phyloP scores from a whole-genome alignment of 2,797 vertebrate genomes.

The Gobio occitaniae region DNA sequence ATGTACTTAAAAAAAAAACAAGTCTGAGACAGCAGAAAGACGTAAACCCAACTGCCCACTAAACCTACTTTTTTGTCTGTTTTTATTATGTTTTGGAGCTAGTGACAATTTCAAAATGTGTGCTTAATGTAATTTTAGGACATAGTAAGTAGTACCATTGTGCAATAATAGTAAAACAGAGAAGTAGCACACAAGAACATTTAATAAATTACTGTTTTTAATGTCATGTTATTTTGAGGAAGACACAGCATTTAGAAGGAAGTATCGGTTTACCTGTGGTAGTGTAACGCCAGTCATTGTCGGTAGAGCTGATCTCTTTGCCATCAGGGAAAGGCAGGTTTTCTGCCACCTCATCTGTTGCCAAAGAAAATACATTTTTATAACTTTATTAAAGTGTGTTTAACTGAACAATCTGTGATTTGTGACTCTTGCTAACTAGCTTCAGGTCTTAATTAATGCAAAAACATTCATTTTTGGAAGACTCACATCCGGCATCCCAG shows the following conservation, averaged over 20 bases:
- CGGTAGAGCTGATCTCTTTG: conserved; percentile 71
- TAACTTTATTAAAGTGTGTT: background rate
- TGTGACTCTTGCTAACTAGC: background rate
- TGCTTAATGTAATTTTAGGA: background rate
- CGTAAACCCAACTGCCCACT: background rate
- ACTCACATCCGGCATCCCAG: conserved; percentile 78
- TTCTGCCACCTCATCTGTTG: conserved; percentile 76
- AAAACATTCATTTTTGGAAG: background rate
- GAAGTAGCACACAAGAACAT: background rate
- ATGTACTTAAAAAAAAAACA: background rate
- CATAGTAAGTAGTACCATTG: background rate
- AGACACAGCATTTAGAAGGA: background rate
- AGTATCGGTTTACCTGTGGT: conserved; percentile 71
- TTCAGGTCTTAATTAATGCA: background rate
- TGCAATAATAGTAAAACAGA: background rate
- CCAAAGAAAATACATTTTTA: conserved; percentile 14
- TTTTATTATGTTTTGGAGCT: conserved; percentile 1
- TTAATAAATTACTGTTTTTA: background rate
- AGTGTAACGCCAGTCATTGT: conserved; percentile 65
- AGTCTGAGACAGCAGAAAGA: background rate
- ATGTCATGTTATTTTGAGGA: background rate
- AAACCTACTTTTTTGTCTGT: background rate
- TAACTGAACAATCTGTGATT: background rate
- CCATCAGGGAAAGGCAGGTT: conserved; percentile 72
- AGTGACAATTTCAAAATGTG: conserved; percentile 4